Percentiles rank a stretch among this genome's conserved stretches.
Conservation (phyloP, 2,888 invertebrate species). For the Euspilapteryx auroguttella region DNA sequence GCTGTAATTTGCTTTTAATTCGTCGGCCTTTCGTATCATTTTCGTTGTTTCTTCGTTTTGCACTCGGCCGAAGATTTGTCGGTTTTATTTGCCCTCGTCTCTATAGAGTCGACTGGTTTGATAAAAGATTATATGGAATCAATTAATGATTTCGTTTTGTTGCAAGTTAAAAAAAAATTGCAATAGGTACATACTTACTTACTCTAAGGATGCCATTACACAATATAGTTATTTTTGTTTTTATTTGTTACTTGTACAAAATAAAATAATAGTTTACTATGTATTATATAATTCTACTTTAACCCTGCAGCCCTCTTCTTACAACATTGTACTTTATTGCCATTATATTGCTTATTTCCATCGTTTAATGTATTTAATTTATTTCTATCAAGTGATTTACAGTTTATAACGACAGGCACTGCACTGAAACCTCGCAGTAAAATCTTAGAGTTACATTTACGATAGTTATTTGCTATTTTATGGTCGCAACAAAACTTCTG, state of each 20-base stretch:
- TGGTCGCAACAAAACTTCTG: slow-evolving; percentile 25
- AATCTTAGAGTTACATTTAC: slow-evolving; percentile 34
- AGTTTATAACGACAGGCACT: slow-evolving; percentile 30
- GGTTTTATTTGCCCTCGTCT: no score
- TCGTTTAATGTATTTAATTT: slow-evolving; percentile 34
- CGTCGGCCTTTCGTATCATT: slow-evolving; percentile 54
- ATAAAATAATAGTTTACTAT: no score
- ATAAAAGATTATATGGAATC: no score
- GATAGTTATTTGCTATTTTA: slow-evolving; percentile 34
- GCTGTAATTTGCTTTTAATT: slow-evolving; percentile 60
- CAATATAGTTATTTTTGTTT: no score
- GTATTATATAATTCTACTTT: no score
- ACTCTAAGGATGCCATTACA: no score
- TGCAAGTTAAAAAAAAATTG: no score
- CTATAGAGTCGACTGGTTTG: no score
- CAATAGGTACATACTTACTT: no score
- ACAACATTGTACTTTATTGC: slow-evolving; percentile 29
- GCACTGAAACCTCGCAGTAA: slow-evolving; percentile 33
- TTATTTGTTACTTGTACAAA: no score
- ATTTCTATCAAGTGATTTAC: slow-evolving; percentile 42
- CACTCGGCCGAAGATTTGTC: slow-evolving; percentile 12
- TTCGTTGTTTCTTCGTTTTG: slow-evolving; percentile 46
- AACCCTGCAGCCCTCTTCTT: no score
- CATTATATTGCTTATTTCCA: slow-evolving; percentile 23
- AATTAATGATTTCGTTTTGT: no score